Percentiles rank a stretch among this genome's conserved stretches.
Evolutionary conservation across 1,140 invertebrate genomes (phyloP).

Genomic region (Aradophagus sp.): DNA sequence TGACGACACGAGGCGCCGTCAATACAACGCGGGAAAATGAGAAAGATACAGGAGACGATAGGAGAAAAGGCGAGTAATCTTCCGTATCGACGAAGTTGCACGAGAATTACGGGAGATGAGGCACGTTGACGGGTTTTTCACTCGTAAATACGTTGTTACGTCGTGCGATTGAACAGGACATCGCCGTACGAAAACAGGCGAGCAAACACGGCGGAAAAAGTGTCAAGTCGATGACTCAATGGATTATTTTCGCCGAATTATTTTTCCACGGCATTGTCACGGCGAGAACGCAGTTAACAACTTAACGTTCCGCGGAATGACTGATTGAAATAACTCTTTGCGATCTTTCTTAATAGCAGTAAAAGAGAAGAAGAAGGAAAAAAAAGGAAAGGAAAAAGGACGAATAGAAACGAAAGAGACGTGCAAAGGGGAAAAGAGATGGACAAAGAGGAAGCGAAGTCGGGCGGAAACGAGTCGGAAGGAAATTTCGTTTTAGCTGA

Average conservation of each 20-base stretch:
- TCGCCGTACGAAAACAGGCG: slow-evolving; percentile 27
- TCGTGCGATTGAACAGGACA: slow-evolving; percentile 48
- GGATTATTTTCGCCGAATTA: too few relatives aligned
- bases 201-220: slow-evolving; percentile 8
- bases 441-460: background rate
- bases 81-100: slow-evolving; percentile 43
- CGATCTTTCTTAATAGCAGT: too few relatives aligned
- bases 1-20: slow-evolving; percentile 39
- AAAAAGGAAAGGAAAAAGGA: too few relatives aligned
- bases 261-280: too few relatives aligned
- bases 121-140: slow-evolving; percentile 38
- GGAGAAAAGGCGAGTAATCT: slow-evolving; percentile 43
- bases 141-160: slow-evolving; percentile 57
- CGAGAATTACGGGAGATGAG: slow-evolving; percentile 30
- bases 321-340: too few relatives aligned
- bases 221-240: slow-evolving; percentile 34
- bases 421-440: slow-evolving; percentile 2
- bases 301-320: too few relatives aligned
- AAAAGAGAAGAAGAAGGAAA: too few relatives aligned
- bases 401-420: too few relatives aligned
- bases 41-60: slow-evolving; percentile 47
- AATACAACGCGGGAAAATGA: slow-evolving; percentile 36
- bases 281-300: too few relatives aligned
- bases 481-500: slow-evolving; percentile 18
- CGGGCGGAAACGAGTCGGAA: slow-evolving; percentile 1